Evolutionary conservation across 2,113 vertebrate species (phyloP), one percentile per base, ranked within the genome.

Genomic region (Siphamia tubifer): DNA sequence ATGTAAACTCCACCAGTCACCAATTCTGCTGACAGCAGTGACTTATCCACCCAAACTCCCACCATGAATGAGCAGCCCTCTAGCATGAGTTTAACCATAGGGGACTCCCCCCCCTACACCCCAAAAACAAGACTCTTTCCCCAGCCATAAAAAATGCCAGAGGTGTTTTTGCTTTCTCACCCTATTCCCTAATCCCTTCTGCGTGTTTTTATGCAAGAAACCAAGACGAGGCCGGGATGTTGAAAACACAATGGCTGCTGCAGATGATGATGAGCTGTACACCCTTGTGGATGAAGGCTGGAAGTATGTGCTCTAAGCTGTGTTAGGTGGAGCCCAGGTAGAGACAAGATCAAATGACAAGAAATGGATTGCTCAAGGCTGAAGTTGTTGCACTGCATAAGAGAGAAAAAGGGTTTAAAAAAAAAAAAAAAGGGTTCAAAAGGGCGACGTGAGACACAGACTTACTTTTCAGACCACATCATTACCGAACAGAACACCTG

Each of bases 311-410:
- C 81, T 84, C 53, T 79, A 43, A 87, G 83, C 87, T 78, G 67
- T 76, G 60, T 70, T 78, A 11, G 34, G 65, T 45, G 54, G 25
- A 67, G 64, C 82, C 34, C 82, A 57, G 81, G 81, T 79, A 76
- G 68, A 79, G 80, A 54, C 30, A 6, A 86, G 86, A 87, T 86
- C 82, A 89, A 85, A 87, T 90, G 83, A 82, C 74, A 74, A 61
- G 53, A 63, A 85, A 79, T 76, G 77, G 67, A 87, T 86, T 39
- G 83, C 87, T 91, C 35, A 58, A 49, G 89, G 88, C 87, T 64
- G 76, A 82, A 63, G 78, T 77, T 74, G 52, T 65, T 68, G 51
- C 30, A 13, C 51, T 67, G 70, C 67, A 65, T 45, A 28, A 77
- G 62, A 77, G 47, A 68, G 52, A 79, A 79, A 70, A 66, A n/a